Evolutionary conservation across 2,797 vertebrate species (phyloP).

Genomic region (Pseudochromis fuscus): DNA sequence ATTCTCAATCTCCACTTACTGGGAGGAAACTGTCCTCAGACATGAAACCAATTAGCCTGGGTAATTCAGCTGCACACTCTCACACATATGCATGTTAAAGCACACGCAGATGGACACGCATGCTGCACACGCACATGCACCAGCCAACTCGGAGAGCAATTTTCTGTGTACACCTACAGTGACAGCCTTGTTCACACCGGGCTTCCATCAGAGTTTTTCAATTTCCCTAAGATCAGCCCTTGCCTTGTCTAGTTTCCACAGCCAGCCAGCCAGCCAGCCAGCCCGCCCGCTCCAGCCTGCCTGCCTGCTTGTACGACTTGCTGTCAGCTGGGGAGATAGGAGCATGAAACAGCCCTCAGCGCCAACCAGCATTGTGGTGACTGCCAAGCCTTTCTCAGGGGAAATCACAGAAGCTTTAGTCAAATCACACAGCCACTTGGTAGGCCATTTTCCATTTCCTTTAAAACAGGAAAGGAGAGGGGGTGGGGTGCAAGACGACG

Average conservation of each 20-base stretch:
- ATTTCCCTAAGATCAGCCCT: constrained; percentile 77
- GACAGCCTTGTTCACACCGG: constrained; percentile 76
- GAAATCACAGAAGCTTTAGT: constrained; percentile 83
- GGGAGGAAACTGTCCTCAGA: constrained; percentile 57
- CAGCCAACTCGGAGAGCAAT: constrained; percentile 61
- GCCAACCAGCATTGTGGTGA: constrained; percentile 68
- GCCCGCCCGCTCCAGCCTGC: constrained; percentile 26
- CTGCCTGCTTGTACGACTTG: constrained; percentile 58
- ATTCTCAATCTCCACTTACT: constrained; percentile 59
- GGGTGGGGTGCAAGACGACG: constrained; percentile 22
- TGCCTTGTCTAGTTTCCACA: constrained; percentile 69
- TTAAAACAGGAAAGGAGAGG: constrained; percentile 39
- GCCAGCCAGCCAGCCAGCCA: constrained; percentile 49
- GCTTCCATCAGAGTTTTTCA: constrained; percentile 78
- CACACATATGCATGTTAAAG: constrained; percentile 23
- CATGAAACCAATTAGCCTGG: constrained; percentile 70
- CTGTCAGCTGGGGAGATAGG: constrained; percentile 79
- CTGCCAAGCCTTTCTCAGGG: constrained; percentile 77
- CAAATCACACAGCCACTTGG: constrained; percentile 77
- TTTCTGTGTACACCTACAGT: constrained; percentile 70
- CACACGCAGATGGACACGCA: constrained; percentile 11
- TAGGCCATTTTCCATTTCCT: constrained; percentile 71
- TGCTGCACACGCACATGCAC: constrained; percentile 10
- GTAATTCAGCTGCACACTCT: constrained; percentile 42
- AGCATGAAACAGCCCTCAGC: constrained; percentile 72